Conservation (phyloP, 2,888 invertebrate genomes). For the Rambutsinella grinnellia region DNA sequence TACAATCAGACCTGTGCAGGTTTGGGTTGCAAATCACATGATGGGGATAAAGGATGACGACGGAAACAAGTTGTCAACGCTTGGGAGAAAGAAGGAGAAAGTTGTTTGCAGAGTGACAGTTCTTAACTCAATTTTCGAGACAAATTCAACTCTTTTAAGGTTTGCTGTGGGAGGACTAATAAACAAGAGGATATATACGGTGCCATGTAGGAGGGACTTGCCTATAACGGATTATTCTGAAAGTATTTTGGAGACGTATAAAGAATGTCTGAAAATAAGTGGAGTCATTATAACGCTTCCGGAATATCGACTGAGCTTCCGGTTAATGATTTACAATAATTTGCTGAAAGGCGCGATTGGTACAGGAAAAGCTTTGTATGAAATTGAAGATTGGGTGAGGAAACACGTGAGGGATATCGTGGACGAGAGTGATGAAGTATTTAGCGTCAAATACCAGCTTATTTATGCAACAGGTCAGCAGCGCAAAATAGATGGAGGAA, state of each 20-base stretch:
- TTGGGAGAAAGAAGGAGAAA: no score
- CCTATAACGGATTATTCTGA: conserved; percentile 2
- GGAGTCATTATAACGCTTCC: conserved; percentile 52
- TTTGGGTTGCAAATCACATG: conserved; percentile 35
- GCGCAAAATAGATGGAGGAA: conserved; percentile 29
- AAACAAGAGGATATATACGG: conserved; percentile 40
- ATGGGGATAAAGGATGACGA: conserved; percentile 39
- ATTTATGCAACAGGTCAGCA: conserved; percentile 56
- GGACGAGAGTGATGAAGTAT: conserved; percentile 60
- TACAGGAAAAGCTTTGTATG: background rate
- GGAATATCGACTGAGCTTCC: conserved; percentile 43
- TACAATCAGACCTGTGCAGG: conserved; percentile 48
- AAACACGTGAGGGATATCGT: conserved; percentile 46
- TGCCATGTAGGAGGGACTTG: conserved; percentile 56
- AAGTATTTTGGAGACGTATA: background rate
- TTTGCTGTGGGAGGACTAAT: conserved; percentile 47
- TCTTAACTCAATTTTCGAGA: conserved; percentile 46
- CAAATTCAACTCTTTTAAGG: conserved; percentile 30
- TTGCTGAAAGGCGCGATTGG: conserved; percentile 2
- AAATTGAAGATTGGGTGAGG: conserved; percentile 35
- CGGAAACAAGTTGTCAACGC: no score
- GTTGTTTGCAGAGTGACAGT: conserved; percentile 58
- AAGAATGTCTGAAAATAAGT: conserved; percentile 20
- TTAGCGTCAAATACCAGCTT: conserved; percentile 60
- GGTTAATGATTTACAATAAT: conserved; percentile 38